Conservation (phyloP, 2,113 vertebrate genomes). For the Lophura nycthemera region DNA sequence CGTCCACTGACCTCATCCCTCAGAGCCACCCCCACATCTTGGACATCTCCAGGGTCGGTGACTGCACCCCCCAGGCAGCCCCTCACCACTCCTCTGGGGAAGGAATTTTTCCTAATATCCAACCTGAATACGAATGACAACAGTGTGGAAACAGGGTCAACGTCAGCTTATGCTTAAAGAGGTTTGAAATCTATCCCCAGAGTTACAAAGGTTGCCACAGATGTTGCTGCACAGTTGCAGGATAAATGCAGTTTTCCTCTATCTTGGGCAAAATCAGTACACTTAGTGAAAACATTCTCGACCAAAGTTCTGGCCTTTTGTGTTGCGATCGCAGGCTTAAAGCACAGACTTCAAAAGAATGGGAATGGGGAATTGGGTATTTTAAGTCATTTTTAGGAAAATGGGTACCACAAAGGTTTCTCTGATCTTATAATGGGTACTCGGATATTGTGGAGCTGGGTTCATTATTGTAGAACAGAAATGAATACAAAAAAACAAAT, state of each 20-base stretch:
- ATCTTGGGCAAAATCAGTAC: background rate
- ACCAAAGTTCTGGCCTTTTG: slow-evolving; percentile 41
- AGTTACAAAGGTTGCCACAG: background rate
- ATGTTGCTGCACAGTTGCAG: background rate
- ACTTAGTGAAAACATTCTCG: background rate
- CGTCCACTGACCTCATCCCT: too few relatives aligned
- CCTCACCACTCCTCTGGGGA: too few relatives aligned
- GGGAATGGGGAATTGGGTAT: background rate
- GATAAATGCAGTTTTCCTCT: background rate
- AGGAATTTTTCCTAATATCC: too few relatives aligned
- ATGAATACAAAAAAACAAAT: slow-evolving; percentile 67
- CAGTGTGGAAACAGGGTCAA: fast-evolving
- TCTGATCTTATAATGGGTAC: slow-evolving; percentile 63
- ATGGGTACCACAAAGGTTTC: slow-evolving; percentile 64
- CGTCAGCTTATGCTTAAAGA: background rate
- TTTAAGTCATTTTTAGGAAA: slow-evolving; percentile 59
- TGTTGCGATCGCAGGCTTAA: slow-evolving; percentile 46
- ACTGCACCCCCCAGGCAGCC: too few relatives aligned
- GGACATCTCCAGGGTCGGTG: too few relatives aligned
- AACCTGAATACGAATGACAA: background rate
- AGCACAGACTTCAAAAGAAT: slow-evolving; percentile 73
- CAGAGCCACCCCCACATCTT: too few relatives aligned
- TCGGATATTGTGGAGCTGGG: slow-evolving; percentile 34
- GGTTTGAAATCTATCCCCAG: background rate
- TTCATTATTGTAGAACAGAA: slow-evolving; percentile 62